Conservation (phyloP, 2,113 vertebrate genomes). For the Spheniscus mendiculus region DNA sequence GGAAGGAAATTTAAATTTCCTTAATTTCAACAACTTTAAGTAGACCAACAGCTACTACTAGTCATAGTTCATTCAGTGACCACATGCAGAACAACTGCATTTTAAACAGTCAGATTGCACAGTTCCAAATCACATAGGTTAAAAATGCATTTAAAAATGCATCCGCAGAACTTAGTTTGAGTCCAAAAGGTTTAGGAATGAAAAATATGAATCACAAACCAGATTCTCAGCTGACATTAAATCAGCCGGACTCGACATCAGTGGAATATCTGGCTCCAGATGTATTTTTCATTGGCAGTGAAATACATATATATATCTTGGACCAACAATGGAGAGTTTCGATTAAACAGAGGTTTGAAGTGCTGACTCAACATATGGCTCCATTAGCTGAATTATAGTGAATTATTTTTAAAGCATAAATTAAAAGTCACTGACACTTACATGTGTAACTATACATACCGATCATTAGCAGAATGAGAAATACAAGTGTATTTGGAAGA, state of each 20-base stretch:
- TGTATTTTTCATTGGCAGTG: neutral
- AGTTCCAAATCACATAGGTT: neutral
- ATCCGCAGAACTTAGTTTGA: neutral
- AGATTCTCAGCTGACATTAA: neutral
- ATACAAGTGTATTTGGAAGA: neutral
- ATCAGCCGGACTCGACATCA: neutral
- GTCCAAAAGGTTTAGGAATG: neutral
- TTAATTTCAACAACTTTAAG: neutral
- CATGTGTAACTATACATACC: neutral
- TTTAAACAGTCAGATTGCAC: neutral
- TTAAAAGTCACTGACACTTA: neutral
- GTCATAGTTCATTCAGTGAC: neutral
- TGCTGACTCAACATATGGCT: neutral
- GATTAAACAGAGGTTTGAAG: neutral
- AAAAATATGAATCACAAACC: neutral
- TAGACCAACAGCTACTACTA: neutral
- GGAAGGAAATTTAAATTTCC: neutral
- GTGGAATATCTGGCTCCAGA: neutral
- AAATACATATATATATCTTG: neutral
- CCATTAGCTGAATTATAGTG: slow-evolving; percentile 1
- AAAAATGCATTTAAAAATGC: neutral
- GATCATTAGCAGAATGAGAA: neutral
- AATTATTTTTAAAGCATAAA: slow-evolving; percentile 8
- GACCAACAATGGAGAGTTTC: neutral
- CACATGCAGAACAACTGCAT: neutral